A percentile compares a stretch with the other conserved stretches of the same genome.
Conservation (phyloP, 2,888 invertebrate species). For the Brachypterus glaber region DNA sequence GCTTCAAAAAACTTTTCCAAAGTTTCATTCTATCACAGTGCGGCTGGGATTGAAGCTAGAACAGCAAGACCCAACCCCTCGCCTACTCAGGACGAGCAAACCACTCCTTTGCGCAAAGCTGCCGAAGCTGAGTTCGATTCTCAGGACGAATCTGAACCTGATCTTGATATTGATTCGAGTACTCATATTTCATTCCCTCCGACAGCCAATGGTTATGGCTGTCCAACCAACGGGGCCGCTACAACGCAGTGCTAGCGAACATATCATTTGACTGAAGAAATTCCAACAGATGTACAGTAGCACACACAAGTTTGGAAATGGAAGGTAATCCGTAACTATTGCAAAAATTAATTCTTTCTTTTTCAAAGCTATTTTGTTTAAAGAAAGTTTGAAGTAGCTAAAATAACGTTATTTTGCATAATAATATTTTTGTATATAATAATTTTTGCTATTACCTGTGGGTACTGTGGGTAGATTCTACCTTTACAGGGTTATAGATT, state of each 20-base stretch:
- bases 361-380: too few relatives aligned
- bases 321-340: too few relatives aligned
- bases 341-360: too few relatives aligned
- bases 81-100: slow-evolving; percentile 32
- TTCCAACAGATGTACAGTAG: too few relatives aligned
- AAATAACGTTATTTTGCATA: too few relatives aligned
- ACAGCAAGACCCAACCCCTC: slow-evolving; percentile 30
- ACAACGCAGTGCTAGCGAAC: slow-evolving; percentile 35
- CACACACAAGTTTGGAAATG: too few relatives aligned
- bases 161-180: slow-evolving; percentile 25
- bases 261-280: slow-evolving; percentile 27
- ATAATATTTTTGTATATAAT: too few relatives aligned
- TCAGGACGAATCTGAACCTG: slow-evolving; percentile 26
- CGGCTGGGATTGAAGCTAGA: slow-evolving; percentile 47
- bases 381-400: too few relatives aligned
- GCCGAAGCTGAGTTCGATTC: slow-evolving; percentile 29
- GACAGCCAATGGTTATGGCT: slow-evolving; percentile 37
- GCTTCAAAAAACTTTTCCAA: slow-evolving; percentile 48
- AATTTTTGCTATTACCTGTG: too few relatives aligned
- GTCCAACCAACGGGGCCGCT: slow-evolving; percentile 35
- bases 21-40: slow-evolving; percentile 56
- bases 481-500: too few relatives aligned
- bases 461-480: too few relatives aligned
- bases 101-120: slow-evolving; percentile 33
- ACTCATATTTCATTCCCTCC: slow-evolving; percentile 24